phyloP scores from a whole-genome alignment of 2,888 invertebrate genomes.

The Napeogenes inachia region DNA sequence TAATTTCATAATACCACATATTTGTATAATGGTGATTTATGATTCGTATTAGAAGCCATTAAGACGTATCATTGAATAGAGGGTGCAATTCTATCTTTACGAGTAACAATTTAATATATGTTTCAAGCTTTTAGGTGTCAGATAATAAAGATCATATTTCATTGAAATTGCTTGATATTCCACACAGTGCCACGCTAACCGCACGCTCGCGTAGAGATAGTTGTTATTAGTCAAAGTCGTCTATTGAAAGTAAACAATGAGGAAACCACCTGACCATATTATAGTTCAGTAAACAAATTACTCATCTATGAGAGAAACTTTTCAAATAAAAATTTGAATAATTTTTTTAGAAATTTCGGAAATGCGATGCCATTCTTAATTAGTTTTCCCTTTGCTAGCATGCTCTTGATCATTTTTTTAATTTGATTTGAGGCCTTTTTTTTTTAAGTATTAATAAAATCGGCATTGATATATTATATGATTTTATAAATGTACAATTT shows the following conservation, averaged over 20 bases:
- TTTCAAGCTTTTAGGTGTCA: background rate
- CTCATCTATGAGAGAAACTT: constrained; percentile 49
- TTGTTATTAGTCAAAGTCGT: constrained; percentile 55
- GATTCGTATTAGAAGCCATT: constrained; percentile 20
- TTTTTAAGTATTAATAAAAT: too few species aligned
- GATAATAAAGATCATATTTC: constrained; percentile 17
- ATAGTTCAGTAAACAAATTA: constrained; percentile 58
- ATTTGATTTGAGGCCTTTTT: too few species aligned
- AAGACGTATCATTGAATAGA: constrained; percentile 11
- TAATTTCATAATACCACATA: background rate
- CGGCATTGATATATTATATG: too few species aligned
- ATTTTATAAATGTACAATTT: too few species aligned
- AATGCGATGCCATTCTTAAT: too few species aligned
- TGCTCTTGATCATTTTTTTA: too few species aligned
- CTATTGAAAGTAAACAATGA: constrained; percentile 58
- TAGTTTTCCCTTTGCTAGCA: too few species aligned
- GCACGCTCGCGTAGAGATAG: constrained; percentile 35
- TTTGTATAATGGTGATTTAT: constrained; percentile 20
- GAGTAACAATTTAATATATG: constrained; percentile 8
- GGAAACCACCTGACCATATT: constrained; percentile 41
- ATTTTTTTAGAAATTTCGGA: background rate
- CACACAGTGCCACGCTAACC: constrained; percentile 35
- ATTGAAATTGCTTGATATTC: constrained; percentile 12
- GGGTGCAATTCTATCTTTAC: constrained; percentile 19
- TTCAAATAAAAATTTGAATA: background rate